Evolutionary conservation across 2,113 vertebrate species (phyloP), one percentile per base, ranked within the genome.

Genomic region (Chaetops frenatus): DNA sequence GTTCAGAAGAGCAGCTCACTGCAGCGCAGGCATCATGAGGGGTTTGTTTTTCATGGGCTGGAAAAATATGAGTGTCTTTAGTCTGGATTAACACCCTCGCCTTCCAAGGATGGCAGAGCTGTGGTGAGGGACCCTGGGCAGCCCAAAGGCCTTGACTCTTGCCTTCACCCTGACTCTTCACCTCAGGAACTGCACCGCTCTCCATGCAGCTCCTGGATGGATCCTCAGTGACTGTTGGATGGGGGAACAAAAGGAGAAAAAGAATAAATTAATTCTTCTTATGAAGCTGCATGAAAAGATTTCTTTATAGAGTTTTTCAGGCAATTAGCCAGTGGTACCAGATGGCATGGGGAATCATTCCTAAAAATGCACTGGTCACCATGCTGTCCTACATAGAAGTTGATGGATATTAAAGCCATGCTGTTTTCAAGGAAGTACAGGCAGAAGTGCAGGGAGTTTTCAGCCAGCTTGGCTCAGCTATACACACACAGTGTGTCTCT

Each of bases 11-110:
- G 81, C 79, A 81, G 60, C 38, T 74, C 44, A 42, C 7, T 2
- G 0, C 29, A 40, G 9, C 11, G 35, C 14, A n/a, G 23, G 6
- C 48, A 58, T 12, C 0, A 0, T 56, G 42, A 54, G 20, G 12
- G 33, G 9, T 57, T 57, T 3, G 1, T 25, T 29, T 35, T 65
- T 35, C 44, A 11, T 12, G 4, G 31, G 24, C 27, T 82, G 62
- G 61, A 72, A 25, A 54, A 92, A 69, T 22, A 19, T 0, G 19
- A 65, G 12, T n/a, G 27, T 28, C 53, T 65, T 72, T 9, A 80
- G 15, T 70, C 24, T 3, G 2, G 36, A 48, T 51, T 54, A 69
- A 31, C 29, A 40, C 15, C 60, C 50, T 60, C 15, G 14, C 9
- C 22, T 85, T 38, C 36, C 0, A 1, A 50, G n/a, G 48, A 36